A percentile compares a stretch with the other conserved stretches of the same genome.
Evolutionary conservation across 2,888 invertebrate genomes (phyloP).

Genomic region (Andrena minutula): DNA sequence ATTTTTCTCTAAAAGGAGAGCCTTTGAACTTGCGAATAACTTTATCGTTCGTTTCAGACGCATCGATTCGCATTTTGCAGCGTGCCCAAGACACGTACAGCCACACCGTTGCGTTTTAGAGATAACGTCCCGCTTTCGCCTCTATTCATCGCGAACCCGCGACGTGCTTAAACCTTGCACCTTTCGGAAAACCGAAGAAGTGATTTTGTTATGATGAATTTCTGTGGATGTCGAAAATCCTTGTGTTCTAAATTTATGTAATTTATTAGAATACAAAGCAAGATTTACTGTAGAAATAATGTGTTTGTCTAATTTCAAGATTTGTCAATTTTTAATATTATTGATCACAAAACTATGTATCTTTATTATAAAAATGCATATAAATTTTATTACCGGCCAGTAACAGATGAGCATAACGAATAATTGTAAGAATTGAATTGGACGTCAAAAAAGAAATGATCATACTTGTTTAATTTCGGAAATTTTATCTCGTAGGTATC

Average conservation of each 20-base stretch:
- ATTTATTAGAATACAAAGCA: background rate
- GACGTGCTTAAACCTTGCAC: background rate
- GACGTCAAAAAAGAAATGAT: too few species aligned
- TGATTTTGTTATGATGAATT: background rate
- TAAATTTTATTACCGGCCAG: too few species aligned
- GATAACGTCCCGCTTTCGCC: background rate
- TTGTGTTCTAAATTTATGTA: slow-evolving; percentile 9
- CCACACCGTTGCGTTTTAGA: background rate
- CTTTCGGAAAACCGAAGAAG: slow-evolving; percentile 1
- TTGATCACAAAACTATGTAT: too few species aligned
- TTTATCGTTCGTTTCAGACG: slow-evolving; percentile 23
- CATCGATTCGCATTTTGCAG: slow-evolving; percentile 17
- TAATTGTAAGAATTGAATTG: too few species aligned
- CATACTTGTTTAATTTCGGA: too few species aligned
- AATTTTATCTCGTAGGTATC: too few species aligned
- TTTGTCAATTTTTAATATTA: too few species aligned
- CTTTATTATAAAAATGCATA: too few species aligned
- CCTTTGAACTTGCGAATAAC: slow-evolving; percentile 39
- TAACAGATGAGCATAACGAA: too few species aligned
- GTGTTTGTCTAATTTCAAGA: background rate
- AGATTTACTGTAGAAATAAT: background rate
- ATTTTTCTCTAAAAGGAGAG: slow-evolving; percentile 48
- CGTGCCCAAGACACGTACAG: background rate
- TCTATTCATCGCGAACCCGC: background rate
- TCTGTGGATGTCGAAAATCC: background rate